Base-by-base conservation (phyloP, 2,888 invertebrate genomes). In the Parthenolecanium corni region DNA sequence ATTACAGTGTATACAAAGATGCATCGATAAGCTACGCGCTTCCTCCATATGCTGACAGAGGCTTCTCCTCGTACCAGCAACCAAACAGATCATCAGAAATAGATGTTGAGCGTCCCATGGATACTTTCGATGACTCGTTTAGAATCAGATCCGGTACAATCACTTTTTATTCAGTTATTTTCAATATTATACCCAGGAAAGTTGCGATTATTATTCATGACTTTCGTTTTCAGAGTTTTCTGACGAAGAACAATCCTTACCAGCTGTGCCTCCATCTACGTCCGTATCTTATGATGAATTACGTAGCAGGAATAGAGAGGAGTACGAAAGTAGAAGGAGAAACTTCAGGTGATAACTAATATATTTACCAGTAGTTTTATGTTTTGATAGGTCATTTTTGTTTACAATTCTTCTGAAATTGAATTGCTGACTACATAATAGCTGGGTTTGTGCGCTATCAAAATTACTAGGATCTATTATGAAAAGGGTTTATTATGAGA, bases 221-320 rank as follows among this genome's bases (percentile, higher is more conserved):
- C 20, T 51, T 42, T 40, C n/a, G 52, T 31, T 21, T 52, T 2
- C 47, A 65, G 57, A 63, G n/a, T 24, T 38, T 5, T 36, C 52
- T 16, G 40, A 23, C 16, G 62, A 65, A 51, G 65, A 65, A n/a
- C 57, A 56, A 24, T 44, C 56, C 31, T 57, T 65, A 38, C 54
- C 63, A 49, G 11, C 14, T n/a, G 25, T 36, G n/a, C 21, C 53
- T 14, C 47, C 62, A 2, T 52, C 52, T 12, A 42, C 16, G 38
- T 16, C 52, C 14, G 62, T 42, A 14, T 79, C 82, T 0, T 88
- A 88, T 70, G 87, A 87, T 40, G 86, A 87, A 68, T 73, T 88
- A 65, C 78, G 88, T 20, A 79, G 78, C 54, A 78, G 77, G 70
- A 87, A 89, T 74, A 76, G 88, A 52, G 82, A 82, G 42, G 82